A percentile compares a stretch with the other conserved stretches of the same genome.
These are phyloP conservation scores for Anser cygnoides DNA, from an alignment of 2,113 vertebrate species.

Conservation along the genomic window DNA sequence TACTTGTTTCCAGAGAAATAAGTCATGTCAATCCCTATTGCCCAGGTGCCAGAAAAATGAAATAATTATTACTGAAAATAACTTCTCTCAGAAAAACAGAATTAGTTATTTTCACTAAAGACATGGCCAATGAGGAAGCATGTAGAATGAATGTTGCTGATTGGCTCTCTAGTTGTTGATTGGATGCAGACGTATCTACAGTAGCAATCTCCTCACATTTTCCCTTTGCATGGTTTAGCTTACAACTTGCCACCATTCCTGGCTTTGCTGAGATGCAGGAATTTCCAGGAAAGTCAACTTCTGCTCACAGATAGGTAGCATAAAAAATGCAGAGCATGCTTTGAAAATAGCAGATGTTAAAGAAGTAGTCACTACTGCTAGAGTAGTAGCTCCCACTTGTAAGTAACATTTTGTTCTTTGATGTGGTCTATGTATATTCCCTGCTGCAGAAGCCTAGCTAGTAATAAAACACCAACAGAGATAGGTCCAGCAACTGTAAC, in stretches of 20 bases:
- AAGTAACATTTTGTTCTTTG: conserved; percentile 33
- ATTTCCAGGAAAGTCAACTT: neutral
- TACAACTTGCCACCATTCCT: neutral
- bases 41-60: neutral
- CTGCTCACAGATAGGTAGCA: neutral
- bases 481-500: neutral
- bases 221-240: neutral
- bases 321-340: neutral
- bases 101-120: neutral
- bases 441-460: neutral
- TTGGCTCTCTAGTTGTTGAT: neutral
- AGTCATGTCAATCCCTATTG: neutral
- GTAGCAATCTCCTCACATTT: neutral
- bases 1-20: neutral
- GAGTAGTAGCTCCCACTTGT: conserved; percentile 11
- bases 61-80: neutral
- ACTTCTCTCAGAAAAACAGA: neutral
- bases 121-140: neutral
- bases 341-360: conserved; percentile 35
- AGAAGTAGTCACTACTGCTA: neutral
- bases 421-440: conserved; percentile 1
- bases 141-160: neutral
- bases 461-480: conserved; percentile 16
- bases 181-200: neutral
- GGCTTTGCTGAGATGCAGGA: neutral